phyloP scores from a whole-genome alignment of 1,140 invertebrate genomes.

The Ceratosolen fusciceps region DNA sequence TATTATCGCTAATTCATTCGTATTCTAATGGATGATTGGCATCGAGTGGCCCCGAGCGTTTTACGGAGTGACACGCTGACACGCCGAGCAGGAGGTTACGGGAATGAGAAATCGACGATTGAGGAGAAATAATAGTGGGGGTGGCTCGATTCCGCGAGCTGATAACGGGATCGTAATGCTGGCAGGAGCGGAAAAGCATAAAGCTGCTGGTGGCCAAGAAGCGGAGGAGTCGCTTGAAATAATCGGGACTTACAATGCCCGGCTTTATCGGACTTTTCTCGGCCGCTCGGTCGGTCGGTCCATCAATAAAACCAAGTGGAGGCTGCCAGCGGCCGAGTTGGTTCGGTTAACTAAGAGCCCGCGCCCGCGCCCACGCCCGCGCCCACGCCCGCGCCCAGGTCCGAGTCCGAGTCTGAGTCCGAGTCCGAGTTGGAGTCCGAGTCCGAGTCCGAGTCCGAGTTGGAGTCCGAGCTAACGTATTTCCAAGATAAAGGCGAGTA shows the following conservation, averaged over 20 bases:
- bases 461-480: constrained; percentile 51
- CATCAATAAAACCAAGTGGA: constrained; percentile 65
- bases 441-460: not conserved
- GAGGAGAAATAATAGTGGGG: too few relatives aligned
- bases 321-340: not conserved
- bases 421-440: not conserved
- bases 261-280: constrained; percentile 26
- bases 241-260: constrained; percentile 29
- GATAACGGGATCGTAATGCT: too few relatives aligned
- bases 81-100: too few relatives aligned
- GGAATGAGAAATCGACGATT: too few relatives aligned
- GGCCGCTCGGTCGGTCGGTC: constrained; percentile 38
- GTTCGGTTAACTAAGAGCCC: constrained; percentile 12
- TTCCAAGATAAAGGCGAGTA: constrained; percentile 65
- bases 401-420: not conserved
- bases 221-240: not conserved
- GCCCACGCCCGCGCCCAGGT: too few relatives aligned
- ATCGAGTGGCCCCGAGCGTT: too few relatives aligned
- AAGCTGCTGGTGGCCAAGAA: not conserved
- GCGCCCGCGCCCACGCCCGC: too few relatives aligned
- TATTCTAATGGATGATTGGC: too few relatives aligned
- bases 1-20: too few relatives aligned
- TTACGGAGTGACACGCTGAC: too few relatives aligned
- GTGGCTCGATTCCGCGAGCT: too few relatives aligned
- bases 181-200: constrained; percentile 15